Evolutionary conservation across 2,888 invertebrate genomes (phyloP).

Genomic region (Amphipyra tragopoginis): DNA sequence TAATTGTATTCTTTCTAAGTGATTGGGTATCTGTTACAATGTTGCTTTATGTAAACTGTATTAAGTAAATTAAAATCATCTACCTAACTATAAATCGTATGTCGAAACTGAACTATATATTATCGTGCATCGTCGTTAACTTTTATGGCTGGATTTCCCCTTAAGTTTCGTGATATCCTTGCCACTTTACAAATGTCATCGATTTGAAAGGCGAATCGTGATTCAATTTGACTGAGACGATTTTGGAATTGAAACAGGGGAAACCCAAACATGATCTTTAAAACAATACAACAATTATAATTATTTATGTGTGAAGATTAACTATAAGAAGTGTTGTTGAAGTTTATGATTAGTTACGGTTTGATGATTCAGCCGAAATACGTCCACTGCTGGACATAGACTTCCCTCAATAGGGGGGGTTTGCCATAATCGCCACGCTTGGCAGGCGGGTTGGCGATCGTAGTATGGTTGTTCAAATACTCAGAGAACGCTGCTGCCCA

Average conservation of each 20-base stretch:
- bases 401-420: too few relatives aligned
- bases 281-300: constrained; percentile 27
- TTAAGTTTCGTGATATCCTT: constrained; percentile 81
- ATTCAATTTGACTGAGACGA: constrained; percentile 72
- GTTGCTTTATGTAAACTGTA: too few relatives aligned
- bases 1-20: too few relatives aligned
- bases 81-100: constrained; percentile 26
- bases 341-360: too few relatives aligned
- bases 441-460: too few relatives aligned
- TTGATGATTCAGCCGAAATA: too few relatives aligned
- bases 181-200: constrained; percentile 83
- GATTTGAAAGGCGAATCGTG: constrained; percentile 87
- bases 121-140: constrained; percentile 64
- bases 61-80: too few relatives aligned
- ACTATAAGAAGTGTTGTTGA: not conserved
- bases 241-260: constrained; percentile 78
- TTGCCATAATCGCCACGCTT: too few relatives aligned
- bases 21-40: too few relatives aligned
- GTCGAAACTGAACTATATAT: constrained; percentile 65
- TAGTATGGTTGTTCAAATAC: too few relatives aligned
- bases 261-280: constrained; percentile 63
- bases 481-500: too few relatives aligned
- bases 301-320: not conserved
- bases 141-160: constrained; percentile 84
- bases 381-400: too few relatives aligned